phyloP scores from a whole-genome alignment of 2,113 vertebrate species.

The Microtus richardsoni region DNA sequence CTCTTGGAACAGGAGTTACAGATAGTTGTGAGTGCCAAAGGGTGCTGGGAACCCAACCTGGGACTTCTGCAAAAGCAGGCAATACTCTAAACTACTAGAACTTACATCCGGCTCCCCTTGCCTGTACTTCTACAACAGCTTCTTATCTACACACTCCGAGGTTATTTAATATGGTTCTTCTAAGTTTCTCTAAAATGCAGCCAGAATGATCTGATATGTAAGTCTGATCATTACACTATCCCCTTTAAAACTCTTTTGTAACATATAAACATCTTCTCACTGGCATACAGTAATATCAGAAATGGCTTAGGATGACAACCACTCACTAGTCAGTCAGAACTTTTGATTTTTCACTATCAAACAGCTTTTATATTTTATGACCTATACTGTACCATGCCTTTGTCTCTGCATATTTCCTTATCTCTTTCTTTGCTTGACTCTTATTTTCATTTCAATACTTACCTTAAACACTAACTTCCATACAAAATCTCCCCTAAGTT shows the following conservation, averaged over 20 bases:
- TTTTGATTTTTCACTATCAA: background rate
- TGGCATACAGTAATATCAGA: background rate
- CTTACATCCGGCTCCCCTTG: background rate
- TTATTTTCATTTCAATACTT: background rate
- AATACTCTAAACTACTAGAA: too few relatives aligned
- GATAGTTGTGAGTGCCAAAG: too few relatives aligned
- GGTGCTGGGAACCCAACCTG: too few relatives aligned
- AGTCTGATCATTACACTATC: background rate
- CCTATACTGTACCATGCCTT: background rate
- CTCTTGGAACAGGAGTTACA: background rate
- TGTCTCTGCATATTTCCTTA: background rate
- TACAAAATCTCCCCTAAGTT: background rate
- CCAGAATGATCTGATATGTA: background rate
- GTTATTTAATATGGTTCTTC: background rate
- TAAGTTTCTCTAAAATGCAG: background rate
- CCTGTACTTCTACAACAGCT: background rate
- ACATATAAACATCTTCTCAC: background rate
- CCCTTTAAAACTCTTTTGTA: background rate
- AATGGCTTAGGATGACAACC: background rate
- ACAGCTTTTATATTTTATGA: background rate
- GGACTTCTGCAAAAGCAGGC: too few relatives aligned
- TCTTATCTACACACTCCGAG: background rate
- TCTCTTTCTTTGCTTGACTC: background rate
- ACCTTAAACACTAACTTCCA: constrained; percentile 13
- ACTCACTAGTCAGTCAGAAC: background rate